phyloP scores from a whole-genome alignment of 2,113 vertebrate species.

The Saimiri boliviensis region DNA sequence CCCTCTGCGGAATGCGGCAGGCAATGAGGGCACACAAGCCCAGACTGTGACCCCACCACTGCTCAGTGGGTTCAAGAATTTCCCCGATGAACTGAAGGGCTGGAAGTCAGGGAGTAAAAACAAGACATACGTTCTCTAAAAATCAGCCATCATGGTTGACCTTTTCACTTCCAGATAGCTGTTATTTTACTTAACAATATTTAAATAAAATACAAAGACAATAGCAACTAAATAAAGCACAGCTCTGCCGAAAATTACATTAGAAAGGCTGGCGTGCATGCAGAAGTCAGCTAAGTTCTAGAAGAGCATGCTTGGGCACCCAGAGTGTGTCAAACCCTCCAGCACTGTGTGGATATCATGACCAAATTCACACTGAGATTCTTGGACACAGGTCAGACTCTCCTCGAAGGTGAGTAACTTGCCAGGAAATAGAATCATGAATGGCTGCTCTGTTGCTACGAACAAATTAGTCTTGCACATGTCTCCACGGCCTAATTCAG shows the following conservation, averaged over 20 bases:
- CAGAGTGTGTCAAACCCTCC: not conserved
- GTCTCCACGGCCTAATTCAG: conserved; percentile 10
- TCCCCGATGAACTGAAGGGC: not conserved
- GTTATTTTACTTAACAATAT: conserved; percentile 14
- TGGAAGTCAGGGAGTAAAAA: conserved; percentile 1
- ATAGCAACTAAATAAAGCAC: not conserved
- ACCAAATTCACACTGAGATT: not conserved
- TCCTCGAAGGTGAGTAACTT: not conserved
- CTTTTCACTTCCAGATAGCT: not conserved
- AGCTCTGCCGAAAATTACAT: not conserved
- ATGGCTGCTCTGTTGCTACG: conserved; percentile 1
- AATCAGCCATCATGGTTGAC: not conserved
- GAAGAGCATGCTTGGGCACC: not conserved
- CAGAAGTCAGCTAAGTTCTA: not conserved
- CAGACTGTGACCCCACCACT: not conserved
- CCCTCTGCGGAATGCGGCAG: conserved; percentile 40
- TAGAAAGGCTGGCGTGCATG: not conserved
- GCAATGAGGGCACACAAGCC: not conserved
- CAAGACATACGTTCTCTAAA: conserved; percentile 7
- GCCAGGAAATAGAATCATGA: not conserved
- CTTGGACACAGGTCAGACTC: not conserved
- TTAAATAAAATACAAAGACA: not conserved
- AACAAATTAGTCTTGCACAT: not conserved
- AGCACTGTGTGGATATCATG: not conserved
- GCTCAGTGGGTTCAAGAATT: conserved; percentile 23